These are phyloP conservation scores for Rotaria magnacalcarata DNA, from an alignment of 2,888 invertebrate genomes.

Conservation along the genomic window DNA sequence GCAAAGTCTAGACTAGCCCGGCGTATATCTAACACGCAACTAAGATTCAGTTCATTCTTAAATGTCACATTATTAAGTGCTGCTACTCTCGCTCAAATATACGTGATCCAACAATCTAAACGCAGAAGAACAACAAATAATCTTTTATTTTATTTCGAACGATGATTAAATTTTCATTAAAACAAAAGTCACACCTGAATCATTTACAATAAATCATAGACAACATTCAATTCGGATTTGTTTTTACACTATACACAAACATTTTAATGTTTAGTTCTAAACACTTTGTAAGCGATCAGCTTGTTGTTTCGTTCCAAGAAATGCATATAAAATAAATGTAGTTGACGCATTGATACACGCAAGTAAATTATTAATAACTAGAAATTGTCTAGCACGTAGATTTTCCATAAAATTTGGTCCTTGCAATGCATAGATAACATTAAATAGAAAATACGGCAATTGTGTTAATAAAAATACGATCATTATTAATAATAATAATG, in stretches of 20 bases:
- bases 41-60: no score
- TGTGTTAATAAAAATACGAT: not conserved
- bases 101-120: no score
- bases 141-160: no score
- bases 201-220: not conserved
- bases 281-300: not conserved
- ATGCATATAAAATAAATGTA: not conserved
- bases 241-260: no score
- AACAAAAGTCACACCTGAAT: not conserved
- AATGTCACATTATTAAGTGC: no score
- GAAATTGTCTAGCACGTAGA: not conserved
- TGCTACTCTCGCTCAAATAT: no score
- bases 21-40: no score
- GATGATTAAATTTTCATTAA: not conserved
- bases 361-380: not conserved
- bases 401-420: not conserved
- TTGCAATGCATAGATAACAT: not conserved
- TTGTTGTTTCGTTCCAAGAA: not conserved
- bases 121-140: no score
- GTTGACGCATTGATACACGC: not conserved
- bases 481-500: not conserved
- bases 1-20: no score
- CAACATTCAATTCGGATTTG: no score
- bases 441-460: not conserved
- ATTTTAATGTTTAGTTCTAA: not conserved